Conservation (phyloP, 2,113 vertebrate genomes). For the Dendrocopos noguchii region DNA sequence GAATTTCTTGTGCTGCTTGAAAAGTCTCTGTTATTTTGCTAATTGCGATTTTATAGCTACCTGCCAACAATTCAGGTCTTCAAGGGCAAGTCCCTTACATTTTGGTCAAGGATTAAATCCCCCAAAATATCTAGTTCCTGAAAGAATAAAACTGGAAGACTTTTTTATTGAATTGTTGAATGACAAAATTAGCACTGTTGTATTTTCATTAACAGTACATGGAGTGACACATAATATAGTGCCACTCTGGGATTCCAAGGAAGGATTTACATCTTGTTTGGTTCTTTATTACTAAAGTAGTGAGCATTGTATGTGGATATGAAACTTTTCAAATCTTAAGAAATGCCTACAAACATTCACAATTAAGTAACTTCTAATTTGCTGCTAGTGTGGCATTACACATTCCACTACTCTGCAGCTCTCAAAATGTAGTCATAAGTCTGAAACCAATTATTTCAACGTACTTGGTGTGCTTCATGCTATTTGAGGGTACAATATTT, state of each 20-base stretch:
- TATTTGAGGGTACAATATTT: neutral
- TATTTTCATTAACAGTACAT: neutral
- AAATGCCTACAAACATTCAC: neutral
- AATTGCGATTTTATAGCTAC: constrained; percentile 11
- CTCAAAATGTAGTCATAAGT: neutral
- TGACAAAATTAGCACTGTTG: neutral
- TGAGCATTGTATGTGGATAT: neutral
- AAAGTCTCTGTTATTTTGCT: neutral
- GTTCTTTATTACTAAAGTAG: neutral
- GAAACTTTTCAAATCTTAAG: neutral
- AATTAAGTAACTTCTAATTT: neutral
- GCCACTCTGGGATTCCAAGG: neutral
- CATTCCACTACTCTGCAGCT: neutral
- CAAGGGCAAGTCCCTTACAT: neutral
- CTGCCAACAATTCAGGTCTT: neutral
- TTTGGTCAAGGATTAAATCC: neutral
- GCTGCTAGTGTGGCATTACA: neutral
- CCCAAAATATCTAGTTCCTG: neutral
- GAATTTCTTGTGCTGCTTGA: neutral
- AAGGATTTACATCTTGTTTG: neutral
- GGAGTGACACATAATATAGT: neutral
- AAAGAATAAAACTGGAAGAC: neutral
- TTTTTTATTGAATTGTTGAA: constrained; percentile 7
- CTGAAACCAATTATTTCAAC: neutral
- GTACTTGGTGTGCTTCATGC: neutral